Evolutionary conservation across 2,113 vertebrate species (phyloP), one percentile per base, ranked within the genome.

Genomic region (Gallinago paraguaiae): DNA sequence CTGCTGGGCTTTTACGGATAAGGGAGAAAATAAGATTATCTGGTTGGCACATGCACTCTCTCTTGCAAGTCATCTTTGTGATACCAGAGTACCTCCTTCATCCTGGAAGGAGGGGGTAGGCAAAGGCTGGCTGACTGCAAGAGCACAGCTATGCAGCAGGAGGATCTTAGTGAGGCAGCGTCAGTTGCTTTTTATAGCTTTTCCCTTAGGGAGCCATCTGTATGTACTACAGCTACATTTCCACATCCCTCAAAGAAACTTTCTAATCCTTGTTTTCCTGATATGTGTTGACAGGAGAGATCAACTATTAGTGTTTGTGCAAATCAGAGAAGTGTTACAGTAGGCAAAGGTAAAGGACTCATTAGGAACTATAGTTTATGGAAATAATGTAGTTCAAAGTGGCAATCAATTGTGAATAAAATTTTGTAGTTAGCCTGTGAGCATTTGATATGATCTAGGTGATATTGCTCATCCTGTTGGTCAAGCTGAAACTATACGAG

Each of bases 171-270:
- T 27, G 60, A 79, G 57, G 43, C 60, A 60, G 24, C 1, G 4
- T 57, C 57, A 45, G 31, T 93, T 89, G 67, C 46, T 94, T 96
- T 94, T 78, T 79, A 77, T 71, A 92, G 56, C 39, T 86, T 85
- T 86, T 72, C 41, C 83, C 41, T 57, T 64, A 91, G 30, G 11
- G 39, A 92, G 53, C 84, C 64, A 46, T 94, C 71, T 87, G 61
- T 43, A 48, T 64, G 33, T 54, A 46, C 51, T 86, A 82, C 57
- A 60, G 13, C 75, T 91, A 22, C 31, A 18, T 81, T 83, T 78
- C 59, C 59, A 69, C 33, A 27, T 86, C n/a, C 24, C 50, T 83
- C 39, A 63, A 61, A 89, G 63, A 59, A 8, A 17, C 46, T 95
- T 86, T 60, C 25, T 87, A 85, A 57, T 80, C 54, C 45, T 84